phyloP scores from a whole-genome alignment of 2,797 vertebrate genomes.

The Triplophysa bombifrons region DNA sequence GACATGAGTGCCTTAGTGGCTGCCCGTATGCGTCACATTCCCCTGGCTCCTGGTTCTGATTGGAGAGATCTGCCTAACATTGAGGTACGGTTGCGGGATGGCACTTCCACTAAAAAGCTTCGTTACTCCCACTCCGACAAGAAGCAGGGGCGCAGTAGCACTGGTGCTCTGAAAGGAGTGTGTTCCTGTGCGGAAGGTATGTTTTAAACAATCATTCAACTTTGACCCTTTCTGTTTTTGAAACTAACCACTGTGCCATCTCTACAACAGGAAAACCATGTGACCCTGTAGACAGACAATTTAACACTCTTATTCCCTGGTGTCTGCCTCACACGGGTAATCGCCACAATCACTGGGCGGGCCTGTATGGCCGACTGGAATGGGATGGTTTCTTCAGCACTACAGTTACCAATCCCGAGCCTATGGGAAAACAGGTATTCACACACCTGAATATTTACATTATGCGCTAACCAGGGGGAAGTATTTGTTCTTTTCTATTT shows the following conservation, averaged over 20 bases:
- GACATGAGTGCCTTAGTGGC: constrained; percentile 97
- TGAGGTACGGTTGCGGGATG: constrained; percentile 88
- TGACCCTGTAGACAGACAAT: constrained; percentile 89
- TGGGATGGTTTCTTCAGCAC: constrained; percentile 99
- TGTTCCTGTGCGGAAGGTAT: constrained; percentile 90
- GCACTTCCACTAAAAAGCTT: constrained; percentile 87
- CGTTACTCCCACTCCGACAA: constrained; percentile 87
- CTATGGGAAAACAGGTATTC: constrained; percentile 95
- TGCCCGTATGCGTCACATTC: constrained; percentile 94
- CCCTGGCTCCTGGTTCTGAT: constrained; percentile 91
- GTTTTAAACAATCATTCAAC: background rate
- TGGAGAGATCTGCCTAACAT: constrained; percentile 97
- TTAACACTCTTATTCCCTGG: constrained; percentile 96
- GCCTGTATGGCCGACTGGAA: constrained; percentile 92
- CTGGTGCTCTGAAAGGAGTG: constrained; percentile 85
- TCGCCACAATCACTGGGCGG: constrained; percentile 98
- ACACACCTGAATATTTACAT: no score
- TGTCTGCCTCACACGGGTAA: constrained; percentile 97
- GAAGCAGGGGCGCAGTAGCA: constrained; percentile 88
- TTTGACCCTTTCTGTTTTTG: background rate
- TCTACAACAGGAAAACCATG: constrained; percentile 78
- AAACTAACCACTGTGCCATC: background rate
- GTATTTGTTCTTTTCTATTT: background rate
- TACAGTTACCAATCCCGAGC: constrained; percentile 96
- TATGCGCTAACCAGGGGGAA: background rate